Evolutionary conservation across 1,140 invertebrate genomes (phyloP), one percentile per base, ranked within the genome.

Genomic region (Acromyrmex heyeri): DNA sequence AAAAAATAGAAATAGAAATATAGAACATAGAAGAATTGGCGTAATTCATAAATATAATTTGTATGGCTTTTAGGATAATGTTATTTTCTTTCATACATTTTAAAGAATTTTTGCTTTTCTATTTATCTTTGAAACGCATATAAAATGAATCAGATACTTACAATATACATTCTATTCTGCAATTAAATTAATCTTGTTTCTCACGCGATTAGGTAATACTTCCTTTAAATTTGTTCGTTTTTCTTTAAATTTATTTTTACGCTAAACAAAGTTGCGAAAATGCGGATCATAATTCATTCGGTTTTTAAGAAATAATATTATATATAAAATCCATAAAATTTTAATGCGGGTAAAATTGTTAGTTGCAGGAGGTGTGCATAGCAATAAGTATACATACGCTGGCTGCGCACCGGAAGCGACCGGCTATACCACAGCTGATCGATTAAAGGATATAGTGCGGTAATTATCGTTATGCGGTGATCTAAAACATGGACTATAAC

Each of bases 391-490:
- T 50, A 61, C 1, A 18, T 50, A 61, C 2, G n/a, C 14, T 16
- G 48, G 14, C 24, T 38, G 53, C 24, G 6, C 50, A 67, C 57
- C 61, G 67, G 83, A 79, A 73, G 34, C 55, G 55, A 44, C 34
- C 14, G 16, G 38, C 48, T 69, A 57, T 59, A 69, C n/a, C 70
- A 48, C 30, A 70, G 67, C 75, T 67, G 87, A 88, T 86, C 83
- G 67, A 76, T 86, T 81, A 86, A 88, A 59, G 87, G 44, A 88
- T 85, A 62, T 72, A 61, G 55, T 48, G 67, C 67, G 27, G 61
- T 86, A 88, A 88, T 88, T 81, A 86, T 88, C 69, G 76, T 64
- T 65, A 69, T 6, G n/a, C 14, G 21, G 10, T 82, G 76, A 18
- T 62, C 65, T 48, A 55, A 75, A 64, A 79, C n/a, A 50, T 27